Conservation (phyloP, 2,797 vertebrate species). For the Strix occidentalis region DNA sequence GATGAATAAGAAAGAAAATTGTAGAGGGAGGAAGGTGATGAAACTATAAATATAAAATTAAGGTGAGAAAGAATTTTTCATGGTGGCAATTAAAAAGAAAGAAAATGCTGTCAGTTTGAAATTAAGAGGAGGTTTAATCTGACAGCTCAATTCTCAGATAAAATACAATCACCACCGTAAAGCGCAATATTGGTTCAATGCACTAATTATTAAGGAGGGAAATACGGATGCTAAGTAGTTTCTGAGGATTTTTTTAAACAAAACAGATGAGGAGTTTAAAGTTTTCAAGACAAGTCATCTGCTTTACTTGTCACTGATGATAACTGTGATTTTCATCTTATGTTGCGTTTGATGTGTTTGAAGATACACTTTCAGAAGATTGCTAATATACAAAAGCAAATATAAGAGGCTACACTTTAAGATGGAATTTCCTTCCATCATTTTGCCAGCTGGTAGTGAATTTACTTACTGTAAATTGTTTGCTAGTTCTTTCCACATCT, state of each 20-base stretch:
- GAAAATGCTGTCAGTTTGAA: neutral
- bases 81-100: neutral
- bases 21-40: neutral
- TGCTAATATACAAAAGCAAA: neutral
- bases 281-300: neutral
- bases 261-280: neutral
- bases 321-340: neutral
- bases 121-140: neutral
- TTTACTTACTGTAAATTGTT: neutral
- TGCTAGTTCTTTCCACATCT: neutral
- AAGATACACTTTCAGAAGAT: neutral
- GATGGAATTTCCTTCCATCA: neutral
- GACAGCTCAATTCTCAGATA: neutral
- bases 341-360: neutral
- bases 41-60: constrained; percentile 1
- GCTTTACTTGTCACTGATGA: neutral
- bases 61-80: neutral
- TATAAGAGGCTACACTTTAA: neutral
- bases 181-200: neutral
- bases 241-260: neutral
- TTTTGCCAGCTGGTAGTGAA: neutral
- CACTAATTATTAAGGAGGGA: neutral
- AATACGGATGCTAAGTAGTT: neutral
- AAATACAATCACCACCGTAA: neutral
- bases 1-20: neutral